Evolutionary conservation across 2,797 vertebrate species (phyloP).

Genomic region (Streptopelia turtur): DNA sequence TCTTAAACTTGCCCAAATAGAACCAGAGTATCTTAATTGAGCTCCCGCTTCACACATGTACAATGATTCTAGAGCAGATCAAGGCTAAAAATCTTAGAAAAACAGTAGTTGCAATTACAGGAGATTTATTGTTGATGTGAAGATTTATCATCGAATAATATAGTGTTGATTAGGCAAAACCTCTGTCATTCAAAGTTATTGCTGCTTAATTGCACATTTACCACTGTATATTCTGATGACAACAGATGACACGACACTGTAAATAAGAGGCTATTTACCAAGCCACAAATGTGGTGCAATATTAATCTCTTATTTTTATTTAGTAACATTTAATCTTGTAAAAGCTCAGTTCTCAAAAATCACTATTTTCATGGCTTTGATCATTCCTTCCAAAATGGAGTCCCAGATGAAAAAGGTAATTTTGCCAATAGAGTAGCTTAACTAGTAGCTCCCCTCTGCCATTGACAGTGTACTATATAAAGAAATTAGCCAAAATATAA

Average conservation of each 20-base stretch:
- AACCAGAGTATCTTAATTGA: neutral
- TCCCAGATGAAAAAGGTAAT: neutral
- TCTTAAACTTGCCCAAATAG: neutral
- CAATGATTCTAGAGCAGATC: neutral
- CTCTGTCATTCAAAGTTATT: neutral
- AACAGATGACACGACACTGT: neutral
- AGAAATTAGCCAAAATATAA: slow-evolving; percentile 27
- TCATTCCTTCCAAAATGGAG: neutral
- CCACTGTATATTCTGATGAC: neutral
- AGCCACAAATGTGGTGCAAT: neutral
- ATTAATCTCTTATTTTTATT: neutral
- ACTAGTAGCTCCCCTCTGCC: neutral
- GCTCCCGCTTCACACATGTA: neutral
- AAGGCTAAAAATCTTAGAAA: neutral
- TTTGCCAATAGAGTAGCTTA: neutral
- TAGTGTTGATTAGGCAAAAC: neutral
- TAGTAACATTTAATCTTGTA: neutral
- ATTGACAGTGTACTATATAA: neutral
- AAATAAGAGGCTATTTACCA: neutral
- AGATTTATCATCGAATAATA: neutral
- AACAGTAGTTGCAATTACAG: neutral
- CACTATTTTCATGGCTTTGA: neutral
- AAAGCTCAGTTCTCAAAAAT: slow-evolving; percentile 9
- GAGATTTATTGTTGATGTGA: neutral
- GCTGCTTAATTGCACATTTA: neutral